A percentile compares a stretch with the other conserved stretches of the same genome.
phyloP scores from a whole-genome alignment of 2,888 invertebrate genomes.

The Cosmia trapezina region DNA sequence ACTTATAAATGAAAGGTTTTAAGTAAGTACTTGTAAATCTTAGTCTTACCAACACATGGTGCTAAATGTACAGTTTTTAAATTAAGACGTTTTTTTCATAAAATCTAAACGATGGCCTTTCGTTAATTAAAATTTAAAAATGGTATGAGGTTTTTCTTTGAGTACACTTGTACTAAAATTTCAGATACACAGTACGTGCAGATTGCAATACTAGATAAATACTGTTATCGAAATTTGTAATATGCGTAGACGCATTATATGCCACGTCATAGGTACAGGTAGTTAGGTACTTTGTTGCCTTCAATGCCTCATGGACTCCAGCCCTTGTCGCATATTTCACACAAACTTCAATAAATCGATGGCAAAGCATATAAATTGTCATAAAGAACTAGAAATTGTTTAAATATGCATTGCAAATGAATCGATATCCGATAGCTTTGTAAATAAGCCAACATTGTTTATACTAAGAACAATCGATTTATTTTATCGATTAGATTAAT shows the following conservation, averaged over 20 bases:
- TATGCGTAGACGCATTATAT: neutral
- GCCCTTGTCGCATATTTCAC: conserved; percentile 27
- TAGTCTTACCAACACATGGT: too few relatives aligned
- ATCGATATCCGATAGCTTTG: conserved; percentile 43
- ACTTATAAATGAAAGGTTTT: neutral
- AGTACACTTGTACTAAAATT: neutral
- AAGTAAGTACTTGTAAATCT: neutral
- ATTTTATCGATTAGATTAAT: conserved; percentile 54
- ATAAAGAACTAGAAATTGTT: conserved; percentile 50
- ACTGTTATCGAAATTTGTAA: neutral
- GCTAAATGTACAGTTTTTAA: too few relatives aligned
- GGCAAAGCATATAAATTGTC: conserved; percentile 40
- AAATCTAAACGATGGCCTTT: too few relatives aligned
- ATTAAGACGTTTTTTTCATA: too few relatives aligned
- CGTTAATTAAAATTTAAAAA: too few relatives aligned
- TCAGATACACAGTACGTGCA: too few relatives aligned
- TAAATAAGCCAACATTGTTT: conserved; percentile 52
- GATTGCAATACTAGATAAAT: neutral
- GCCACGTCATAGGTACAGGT: neutral
- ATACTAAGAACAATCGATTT: conserved; percentile 43
- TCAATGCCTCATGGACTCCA: neutral
- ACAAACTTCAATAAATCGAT: conserved; percentile 42
- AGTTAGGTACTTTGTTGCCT: neutral
- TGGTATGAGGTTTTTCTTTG: neutral
- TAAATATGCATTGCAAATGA: conserved; percentile 56